These are phyloP conservation scores for Carassius carassius DNA, from an alignment of 2,113 vertebrate genomes.

Conservation along the genomic window DNA sequence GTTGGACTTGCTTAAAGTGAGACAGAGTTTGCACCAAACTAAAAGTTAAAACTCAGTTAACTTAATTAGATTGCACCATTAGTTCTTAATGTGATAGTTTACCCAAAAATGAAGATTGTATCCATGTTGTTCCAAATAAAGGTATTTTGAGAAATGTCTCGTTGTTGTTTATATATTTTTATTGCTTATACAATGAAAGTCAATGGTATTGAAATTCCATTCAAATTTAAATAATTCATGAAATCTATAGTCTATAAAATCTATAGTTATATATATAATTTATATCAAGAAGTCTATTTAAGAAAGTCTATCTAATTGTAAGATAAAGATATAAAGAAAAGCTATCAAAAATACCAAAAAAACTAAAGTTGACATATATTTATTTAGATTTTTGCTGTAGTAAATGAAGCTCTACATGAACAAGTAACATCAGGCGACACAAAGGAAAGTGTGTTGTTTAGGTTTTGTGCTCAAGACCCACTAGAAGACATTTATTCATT, in stretches of 20 bases:
- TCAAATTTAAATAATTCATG: too few species aligned
- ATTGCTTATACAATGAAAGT: too few species aligned
- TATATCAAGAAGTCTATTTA: not conserved
- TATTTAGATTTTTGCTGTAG: not conserved
- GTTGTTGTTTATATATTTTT: too few species aligned
- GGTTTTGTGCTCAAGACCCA: not conserved
- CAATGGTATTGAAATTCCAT: too few species aligned
- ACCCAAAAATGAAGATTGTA: not conserved
- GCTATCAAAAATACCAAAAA: not conserved
- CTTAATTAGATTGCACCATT: not conserved
- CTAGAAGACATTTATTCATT: not conserved
- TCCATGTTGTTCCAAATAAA: not conserved
- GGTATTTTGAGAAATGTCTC: not conserved
- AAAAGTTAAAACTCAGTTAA: not conserved
- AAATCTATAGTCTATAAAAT: too few species aligned
- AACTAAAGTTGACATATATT: not conserved
- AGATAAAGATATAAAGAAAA: not conserved
- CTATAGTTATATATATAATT: not conserved
- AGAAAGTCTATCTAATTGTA: not conserved
- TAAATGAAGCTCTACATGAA: not conserved
- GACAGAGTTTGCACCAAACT: not conserved
- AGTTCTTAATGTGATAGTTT: not conserved
- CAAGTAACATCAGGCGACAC: not conserved
- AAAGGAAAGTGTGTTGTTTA: not conserved
- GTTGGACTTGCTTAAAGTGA: not conserved